A percentile compares a stretch with the other conserved stretches of the same genome.
These are phyloP conservation scores for Xyliphius kryptos DNA, from an alignment of 2,113 vertebrate species.

Conservation along the genomic window DNA sequence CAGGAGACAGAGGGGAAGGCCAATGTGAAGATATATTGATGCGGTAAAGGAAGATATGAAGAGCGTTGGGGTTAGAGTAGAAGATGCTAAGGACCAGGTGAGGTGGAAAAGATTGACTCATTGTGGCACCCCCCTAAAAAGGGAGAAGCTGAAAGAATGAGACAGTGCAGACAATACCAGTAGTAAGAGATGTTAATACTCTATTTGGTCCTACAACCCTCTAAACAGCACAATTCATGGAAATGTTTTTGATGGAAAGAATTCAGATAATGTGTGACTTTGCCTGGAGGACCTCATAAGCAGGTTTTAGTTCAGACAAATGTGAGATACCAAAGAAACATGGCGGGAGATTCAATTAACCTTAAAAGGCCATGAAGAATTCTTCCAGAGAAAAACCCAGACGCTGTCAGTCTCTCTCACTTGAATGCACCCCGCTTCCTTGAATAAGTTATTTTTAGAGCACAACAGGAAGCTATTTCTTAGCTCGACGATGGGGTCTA, in stretches of 20 bases:
- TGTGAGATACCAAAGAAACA: not conserved
- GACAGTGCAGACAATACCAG: no score
- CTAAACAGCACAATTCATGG: not conserved
- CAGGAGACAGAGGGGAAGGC: no score
- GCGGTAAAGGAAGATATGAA: no score
- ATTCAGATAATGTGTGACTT: not conserved
- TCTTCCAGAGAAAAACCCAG: not conserved
- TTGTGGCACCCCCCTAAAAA: no score
- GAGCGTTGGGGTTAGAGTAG: no score
- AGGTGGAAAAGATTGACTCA: no score
- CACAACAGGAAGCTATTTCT: not conserved
- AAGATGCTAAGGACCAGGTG: no score
- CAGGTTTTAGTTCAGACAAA: not conserved
- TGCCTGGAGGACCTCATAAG: not conserved
- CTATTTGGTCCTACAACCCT: not conserved
- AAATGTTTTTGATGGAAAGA: not conserved
- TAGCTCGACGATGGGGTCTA: conserved; percentile 10
- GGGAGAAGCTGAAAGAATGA: no score
- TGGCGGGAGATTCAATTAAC: not conserved
- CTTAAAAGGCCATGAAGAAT: not conserved
- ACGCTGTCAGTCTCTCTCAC: conserved; percentile 1
- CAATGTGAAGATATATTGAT: no score
- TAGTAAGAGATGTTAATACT: no score
- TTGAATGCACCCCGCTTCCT: not conserved
- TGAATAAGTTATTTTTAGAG: conserved; percentile 23